A percentile compares a stretch with the other conserved stretches of the same genome.
Evolutionary conservation across 2,888 invertebrate genomes (phyloP).

Genomic region (Stenodera caucasica): DNA sequence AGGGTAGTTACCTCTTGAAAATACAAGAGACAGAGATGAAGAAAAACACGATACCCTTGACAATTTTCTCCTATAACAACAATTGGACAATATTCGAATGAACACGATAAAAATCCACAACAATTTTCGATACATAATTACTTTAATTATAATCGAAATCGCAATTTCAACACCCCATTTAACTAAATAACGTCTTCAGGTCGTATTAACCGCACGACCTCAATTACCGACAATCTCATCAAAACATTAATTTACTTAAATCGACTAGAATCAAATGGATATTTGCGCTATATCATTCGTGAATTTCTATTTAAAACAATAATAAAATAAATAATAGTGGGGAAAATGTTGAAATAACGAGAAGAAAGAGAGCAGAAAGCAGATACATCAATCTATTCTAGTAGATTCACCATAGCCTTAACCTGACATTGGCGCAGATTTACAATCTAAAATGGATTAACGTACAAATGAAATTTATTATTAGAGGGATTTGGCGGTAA

Average conservation of each 20-base stretch:
- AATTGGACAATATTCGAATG: neutral
- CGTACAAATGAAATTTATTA: slow-evolving; percentile 23
- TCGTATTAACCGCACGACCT: slow-evolving; percentile 6
- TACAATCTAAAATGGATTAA: slow-evolving; percentile 31
- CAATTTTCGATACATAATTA: no score
- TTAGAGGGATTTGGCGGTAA: slow-evolving; percentile 18
- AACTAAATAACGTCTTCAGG: slow-evolving; percentile 2
- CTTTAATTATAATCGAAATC: slow-evolving; percentile 10
- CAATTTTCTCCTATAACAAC: neutral
- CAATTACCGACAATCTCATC: slow-evolving; percentile 6
- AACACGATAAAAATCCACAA: neutral
- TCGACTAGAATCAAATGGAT: slow-evolving; percentile 4
- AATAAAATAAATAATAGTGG: neutral
- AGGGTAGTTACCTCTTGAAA: neutral
- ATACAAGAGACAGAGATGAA: neutral
- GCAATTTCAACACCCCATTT: slow-evolving; percentile 10
- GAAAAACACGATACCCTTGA: neutral
- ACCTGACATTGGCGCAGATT: slow-evolving; percentile 30
- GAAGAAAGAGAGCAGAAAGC: neutral
- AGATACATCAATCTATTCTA: slow-evolving; percentile 17
- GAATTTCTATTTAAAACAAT: neutral
- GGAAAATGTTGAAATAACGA: slow-evolving; percentile 2
- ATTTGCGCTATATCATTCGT: no score
- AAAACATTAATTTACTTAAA: slow-evolving; percentile 8
- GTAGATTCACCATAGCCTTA: slow-evolving; percentile 22